These are phyloP conservation scores for Petrocephalus zakoni DNA, from an alignment of 2,113 vertebrate species.

Conservation along the genomic window DNA sequence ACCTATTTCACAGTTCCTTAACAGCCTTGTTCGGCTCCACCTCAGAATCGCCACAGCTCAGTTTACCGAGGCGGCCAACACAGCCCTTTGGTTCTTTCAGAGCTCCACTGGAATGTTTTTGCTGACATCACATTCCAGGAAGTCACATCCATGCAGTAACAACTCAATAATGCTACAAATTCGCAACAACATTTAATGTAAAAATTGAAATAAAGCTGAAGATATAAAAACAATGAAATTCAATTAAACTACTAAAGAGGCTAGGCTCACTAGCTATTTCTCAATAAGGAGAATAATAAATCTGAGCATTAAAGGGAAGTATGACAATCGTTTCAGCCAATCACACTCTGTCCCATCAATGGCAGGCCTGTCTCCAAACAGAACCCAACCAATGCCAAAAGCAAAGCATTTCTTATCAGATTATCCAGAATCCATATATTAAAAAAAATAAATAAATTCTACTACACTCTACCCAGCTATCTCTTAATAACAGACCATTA, in stretches of 20 bases:
- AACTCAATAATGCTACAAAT: background rate
- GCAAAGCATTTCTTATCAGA: background rate
- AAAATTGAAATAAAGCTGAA: background rate
- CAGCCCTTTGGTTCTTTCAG: background rate
- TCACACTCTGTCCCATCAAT: background rate
- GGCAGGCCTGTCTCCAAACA: background rate
- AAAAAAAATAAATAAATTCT: no score
- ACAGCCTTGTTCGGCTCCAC: background rate
- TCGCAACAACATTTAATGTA: background rate
- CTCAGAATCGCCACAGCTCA: background rate
- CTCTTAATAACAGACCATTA: background rate
- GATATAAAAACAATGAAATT: background rate
- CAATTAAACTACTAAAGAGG: background rate
- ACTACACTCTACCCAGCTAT: background rate
- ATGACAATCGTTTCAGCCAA: background rate
- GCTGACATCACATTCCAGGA: background rate
- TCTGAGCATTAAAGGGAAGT: background rate
- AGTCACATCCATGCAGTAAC: background rate
- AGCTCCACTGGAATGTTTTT: background rate
- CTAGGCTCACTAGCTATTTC: background rate
- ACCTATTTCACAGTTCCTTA: constrained; percentile 11
- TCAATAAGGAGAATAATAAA: background rate
- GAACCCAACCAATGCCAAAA: background rate
- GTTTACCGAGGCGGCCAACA: background rate
- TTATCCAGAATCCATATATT: background rate